Conservation (phyloP, 2,888 invertebrate genomes). For the Scelioninae gen. 2 region DNA sequence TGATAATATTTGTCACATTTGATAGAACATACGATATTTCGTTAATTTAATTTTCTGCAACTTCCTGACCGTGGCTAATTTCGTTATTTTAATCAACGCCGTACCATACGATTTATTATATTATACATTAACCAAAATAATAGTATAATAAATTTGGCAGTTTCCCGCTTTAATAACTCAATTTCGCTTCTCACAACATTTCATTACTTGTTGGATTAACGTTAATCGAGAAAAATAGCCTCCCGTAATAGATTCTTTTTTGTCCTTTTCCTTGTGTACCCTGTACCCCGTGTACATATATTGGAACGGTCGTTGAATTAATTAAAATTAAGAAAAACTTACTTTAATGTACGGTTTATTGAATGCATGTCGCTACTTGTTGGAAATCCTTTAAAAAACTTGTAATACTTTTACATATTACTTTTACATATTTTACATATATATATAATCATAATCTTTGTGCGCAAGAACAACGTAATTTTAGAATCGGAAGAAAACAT, state of each 20-base stretch:
- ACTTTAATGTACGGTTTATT: too few species aligned
- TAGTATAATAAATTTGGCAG: constrained; percentile 11
- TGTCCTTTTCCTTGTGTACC: too few species aligned
- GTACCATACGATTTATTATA: background rate
- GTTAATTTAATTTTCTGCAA: background rate
- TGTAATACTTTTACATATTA: too few species aligned
- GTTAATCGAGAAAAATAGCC: constrained; percentile 5
- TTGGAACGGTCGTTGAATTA: too few species aligned
- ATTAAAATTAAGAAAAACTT: too few species aligned
- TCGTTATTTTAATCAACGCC: background rate
- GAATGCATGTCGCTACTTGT: too few species aligned
- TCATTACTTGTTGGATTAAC: background rate
- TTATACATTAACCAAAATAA: background rate
- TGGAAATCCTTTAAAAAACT: too few species aligned
- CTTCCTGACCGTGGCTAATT: constrained; percentile 1
- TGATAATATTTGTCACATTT: too few species aligned
- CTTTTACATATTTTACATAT: too few species aligned
- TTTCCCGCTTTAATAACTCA: constrained; percentile 7
- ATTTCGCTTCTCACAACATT: constrained; percentile 4
- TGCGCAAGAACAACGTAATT: constrained; percentile 30
- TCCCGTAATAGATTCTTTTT: background rate
- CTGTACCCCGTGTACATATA: too few species aligned
- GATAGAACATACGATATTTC: background rate
- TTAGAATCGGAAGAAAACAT: constrained; percentile 22
- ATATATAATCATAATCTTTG: constrained; percentile 7